These are phyloP conservation scores for Idaea aversata DNA, from an alignment of 2,888 invertebrate genomes.

Conservation along the genomic window DNA sequence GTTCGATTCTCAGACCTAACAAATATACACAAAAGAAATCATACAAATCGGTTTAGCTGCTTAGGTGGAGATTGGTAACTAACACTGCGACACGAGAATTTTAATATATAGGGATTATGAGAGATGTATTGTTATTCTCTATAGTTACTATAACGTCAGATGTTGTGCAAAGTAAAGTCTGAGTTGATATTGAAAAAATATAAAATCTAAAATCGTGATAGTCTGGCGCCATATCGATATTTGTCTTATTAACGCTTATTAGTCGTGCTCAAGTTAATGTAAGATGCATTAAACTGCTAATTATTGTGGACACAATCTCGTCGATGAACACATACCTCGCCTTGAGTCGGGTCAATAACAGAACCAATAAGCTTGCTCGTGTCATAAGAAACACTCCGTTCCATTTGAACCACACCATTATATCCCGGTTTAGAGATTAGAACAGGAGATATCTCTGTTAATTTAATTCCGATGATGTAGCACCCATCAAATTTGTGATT, in stretches of 20 bases:
- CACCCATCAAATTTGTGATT: conserved; percentile 50
- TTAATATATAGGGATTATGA: too few relatives aligned
- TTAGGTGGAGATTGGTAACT: too few relatives aligned
- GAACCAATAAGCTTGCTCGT: conserved; percentile 39
- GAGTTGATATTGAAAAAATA: not conserved
- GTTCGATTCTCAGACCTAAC: too few relatives aligned
- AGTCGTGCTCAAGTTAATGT: conserved; percentile 33
- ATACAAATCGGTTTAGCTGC: too few relatives aligned
- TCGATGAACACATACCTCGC: conserved; percentile 57
- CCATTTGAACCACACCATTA: conserved; percentile 18
- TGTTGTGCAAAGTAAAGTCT: not conserved
- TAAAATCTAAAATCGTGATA: conserved; percentile 8
- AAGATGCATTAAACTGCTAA: conserved; percentile 54
- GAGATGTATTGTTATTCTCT: not conserved
- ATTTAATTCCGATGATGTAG: conserved; percentile 44
- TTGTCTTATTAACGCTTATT: conserved; percentile 39
- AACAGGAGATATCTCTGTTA: conserved; percentile 29
- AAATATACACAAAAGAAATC: too few relatives aligned
- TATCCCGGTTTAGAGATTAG: conserved; percentile 22
- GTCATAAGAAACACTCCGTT: conserved; percentile 23
- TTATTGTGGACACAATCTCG: conserved; percentile 46
- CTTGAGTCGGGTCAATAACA: conserved; percentile 61
- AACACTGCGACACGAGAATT: too few relatives aligned
- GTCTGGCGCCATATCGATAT: conserved; percentile 43
- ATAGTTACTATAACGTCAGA: not conserved